Base-by-base conservation (phyloP, 2,113 vertebrate genomes). In the Clarias gariepinus region DNA sequence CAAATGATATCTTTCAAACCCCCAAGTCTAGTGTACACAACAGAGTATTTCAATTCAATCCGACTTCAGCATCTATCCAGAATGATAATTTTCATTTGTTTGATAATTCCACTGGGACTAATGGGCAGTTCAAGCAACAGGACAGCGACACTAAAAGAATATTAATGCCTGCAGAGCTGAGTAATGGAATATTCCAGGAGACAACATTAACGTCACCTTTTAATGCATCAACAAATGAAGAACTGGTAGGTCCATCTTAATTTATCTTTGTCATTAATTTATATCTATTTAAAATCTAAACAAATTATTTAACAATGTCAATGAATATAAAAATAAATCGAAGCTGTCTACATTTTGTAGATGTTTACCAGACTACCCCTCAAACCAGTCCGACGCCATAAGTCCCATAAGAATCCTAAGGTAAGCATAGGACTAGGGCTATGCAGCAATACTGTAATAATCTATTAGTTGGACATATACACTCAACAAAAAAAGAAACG, bases 291-390 rank as follows among this genome's bases (percentile, higher is more conserved):
- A 0, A 21, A 16, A 28, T 55, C n/a, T 16, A 55, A 77, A n/a
- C 18, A 5, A 28, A 1, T 18, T 55, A 15, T n/a, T 77, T 9
- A 2, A 25, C 47, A 18, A 64, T 64, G 13, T 30, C 30, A 33
- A 63, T 11, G 18, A 53, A 64, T 33, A 9, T 30, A 73, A n/a
- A 15, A 74, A 12, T 28, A 0, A 66, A 30, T 36, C 47, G 3
- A 52, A 88, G 10, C n/a, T 78, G 2, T 82, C 36, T 73, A 8
- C 0, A 60, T 84, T 47, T 61, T 61, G 8, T 25, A 89, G 86
- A 81, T 78, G 52, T 78, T 82, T 57, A 89, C 25, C 80, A 88
- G 87, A 60, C 81, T 3, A n/a, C 83, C 60, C 0, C 85, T 71
- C 1, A 87, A 71, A 78, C 83, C 86, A 71, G 36, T 25, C 3